Evolutionary conservation across 1,140 invertebrate genomes (phyloP), one percentile per base, ranked within the genome.

Genomic region (Planococcus citri): DNA sequence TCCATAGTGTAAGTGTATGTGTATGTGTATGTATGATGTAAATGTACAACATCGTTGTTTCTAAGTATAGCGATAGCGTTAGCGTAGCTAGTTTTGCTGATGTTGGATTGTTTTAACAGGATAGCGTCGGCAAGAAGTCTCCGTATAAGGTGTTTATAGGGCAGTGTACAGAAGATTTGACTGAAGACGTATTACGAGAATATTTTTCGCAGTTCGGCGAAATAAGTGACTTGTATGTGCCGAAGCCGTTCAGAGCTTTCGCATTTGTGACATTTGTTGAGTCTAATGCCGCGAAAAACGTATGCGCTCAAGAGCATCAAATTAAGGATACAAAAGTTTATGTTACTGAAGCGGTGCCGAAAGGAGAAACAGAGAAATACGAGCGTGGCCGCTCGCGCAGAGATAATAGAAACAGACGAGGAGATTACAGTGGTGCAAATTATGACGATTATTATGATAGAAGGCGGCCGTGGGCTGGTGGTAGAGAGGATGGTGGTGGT

Each of bases 251-350:
- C 75, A 75, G 84, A 71, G 83, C 82, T n/a, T 86, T 86, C 76
- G 83, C 82, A 37, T 86, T 87, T 75, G 82, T 87, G 51, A 84
- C 82, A 3, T 87, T 85, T 74, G 76, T 83, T 71, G 84, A 86
- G 73, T 82, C 83, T 37, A 82, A 85, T 73, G 77, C 83, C 38
- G 84, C 85, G 27, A 83, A 85, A 74, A 79, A 78, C 68, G 76
- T 85, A 10, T 86, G 84, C 79, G 85, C 85, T 2, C 83, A 87
- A 75, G 85, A 87, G 75, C 85, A 87, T 76, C 85, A 86, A 71
- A 82, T 87, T 64, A 85, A 84, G 71, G 82, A 85, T 71, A 82
- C 82, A 24, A 84, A 82, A 73, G 82, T 87, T 27, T 83, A 85
- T 78, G 82, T 86, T 60, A 85, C 83, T 71, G 83, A 81, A 75